Percentiles rank a stretch among this genome's conserved stretches.
phyloP scores from a whole-genome alignment of 1,140 invertebrate species.

The Mamestra configurata region DNA sequence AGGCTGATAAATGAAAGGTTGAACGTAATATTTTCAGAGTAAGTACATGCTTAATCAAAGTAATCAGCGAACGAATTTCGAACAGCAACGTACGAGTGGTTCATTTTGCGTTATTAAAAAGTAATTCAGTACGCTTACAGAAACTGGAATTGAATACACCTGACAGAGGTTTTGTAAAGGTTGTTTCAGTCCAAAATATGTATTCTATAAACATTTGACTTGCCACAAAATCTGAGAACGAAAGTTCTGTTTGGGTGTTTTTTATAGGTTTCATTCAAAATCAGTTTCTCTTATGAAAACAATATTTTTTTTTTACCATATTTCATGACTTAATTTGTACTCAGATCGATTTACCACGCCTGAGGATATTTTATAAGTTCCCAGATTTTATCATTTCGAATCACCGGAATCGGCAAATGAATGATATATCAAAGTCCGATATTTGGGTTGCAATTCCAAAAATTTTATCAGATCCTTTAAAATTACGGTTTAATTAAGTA shows the following conservation, averaged over 20 bases:
- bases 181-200: not conserved
- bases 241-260: too few species aligned
- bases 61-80: constrained; percentile 15
- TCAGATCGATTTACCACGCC: constrained; percentile 69
- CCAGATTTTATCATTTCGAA: constrained; percentile 69
- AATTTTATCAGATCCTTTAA: constrained; percentile 75
- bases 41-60: constrained; percentile 42
- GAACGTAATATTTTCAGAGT: constrained; percentile 38
- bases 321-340: constrained; percentile 65
- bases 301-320: constrained; percentile 24
- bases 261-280: not conserved
- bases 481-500: constrained; percentile 71
- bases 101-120: constrained; percentile 12
- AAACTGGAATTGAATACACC: not conserved
- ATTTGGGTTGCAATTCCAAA: constrained; percentile 76
- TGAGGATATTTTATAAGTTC: constrained; percentile 72
- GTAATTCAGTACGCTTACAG: not conserved
- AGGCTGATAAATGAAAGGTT: constrained; percentile 33
- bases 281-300: constrained; percentile 19
- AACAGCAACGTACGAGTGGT: not conserved
- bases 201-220: not conserved
- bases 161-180: not conserved
- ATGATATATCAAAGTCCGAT: constrained; percentile 79
- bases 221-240: not conserved
- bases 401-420: constrained; percentile 59